These are phyloP conservation scores for Elysia chlorotica DNA, from an alignment of 1,140 invertebrate genomes.

Conservation along the genomic window DNA sequence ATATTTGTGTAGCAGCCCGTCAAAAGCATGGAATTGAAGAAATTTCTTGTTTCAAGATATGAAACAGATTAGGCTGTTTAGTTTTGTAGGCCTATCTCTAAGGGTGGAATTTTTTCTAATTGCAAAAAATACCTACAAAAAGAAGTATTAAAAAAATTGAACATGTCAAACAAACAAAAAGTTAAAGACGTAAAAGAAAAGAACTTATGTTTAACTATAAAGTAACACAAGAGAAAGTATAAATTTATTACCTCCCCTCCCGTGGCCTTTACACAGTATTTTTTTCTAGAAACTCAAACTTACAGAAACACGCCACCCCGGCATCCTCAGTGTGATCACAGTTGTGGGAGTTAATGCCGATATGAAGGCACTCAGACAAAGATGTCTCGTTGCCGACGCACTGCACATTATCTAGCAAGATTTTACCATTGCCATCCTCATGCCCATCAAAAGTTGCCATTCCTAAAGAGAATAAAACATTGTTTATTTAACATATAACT, in stretches of 20 bases:
- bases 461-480: constrained; percentile 9
- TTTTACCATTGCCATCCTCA: constrained; percentile 35
- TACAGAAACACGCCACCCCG: constrained; percentile 42
- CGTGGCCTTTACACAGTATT: no score
- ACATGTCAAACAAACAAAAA: background rate
- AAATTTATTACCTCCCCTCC: no score
- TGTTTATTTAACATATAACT: no score
- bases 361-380: constrained; percentile 34
- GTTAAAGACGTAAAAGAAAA: background rate
- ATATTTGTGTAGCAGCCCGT: no score
- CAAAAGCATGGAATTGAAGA: no score
- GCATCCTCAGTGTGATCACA: constrained; percentile 51
- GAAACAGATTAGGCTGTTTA: no score
- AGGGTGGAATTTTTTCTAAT: background rate
- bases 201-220: background rate
- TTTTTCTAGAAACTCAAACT: no score
- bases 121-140: background rate
- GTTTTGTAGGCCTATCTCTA: no score
- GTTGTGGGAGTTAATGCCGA: constrained; percentile 42
- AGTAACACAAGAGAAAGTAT: background rate
- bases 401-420: constrained; percentile 49
- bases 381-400: constrained; percentile 42
- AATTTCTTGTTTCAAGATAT: no score
- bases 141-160: background rate
- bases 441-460: constrained; percentile 13